Evolutionary conservation across 2,888 invertebrate species (phyloP).

Genomic region (Blastobasis lacticolella): DNA sequence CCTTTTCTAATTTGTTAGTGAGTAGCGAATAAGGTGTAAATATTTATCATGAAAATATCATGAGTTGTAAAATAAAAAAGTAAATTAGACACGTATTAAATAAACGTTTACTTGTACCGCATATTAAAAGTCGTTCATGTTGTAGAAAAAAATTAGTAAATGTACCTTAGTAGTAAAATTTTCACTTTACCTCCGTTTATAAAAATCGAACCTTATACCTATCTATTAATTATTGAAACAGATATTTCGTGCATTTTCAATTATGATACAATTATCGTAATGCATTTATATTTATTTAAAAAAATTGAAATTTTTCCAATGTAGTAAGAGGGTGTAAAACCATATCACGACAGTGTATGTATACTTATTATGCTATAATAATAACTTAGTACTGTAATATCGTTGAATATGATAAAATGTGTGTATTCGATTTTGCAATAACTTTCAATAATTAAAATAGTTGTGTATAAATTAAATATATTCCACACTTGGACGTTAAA

Average conservation of each 20-base stretch:
- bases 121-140: constrained; percentile 56
- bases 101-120: constrained; percentile 54
- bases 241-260: constrained; percentile 26
- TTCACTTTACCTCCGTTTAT: constrained; percentile 25
- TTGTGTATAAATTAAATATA: too few species aligned
- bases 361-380: constrained; percentile 34
- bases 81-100: constrained; percentile 40
- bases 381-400: constrained; percentile 38
- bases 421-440: constrained; percentile 44
- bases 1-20: constrained; percentile 23
- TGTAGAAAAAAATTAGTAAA: constrained; percentile 59
- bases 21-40: constrained; percentile 46
- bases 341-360: constrained; percentile 65
- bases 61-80: constrained; percentile 49
- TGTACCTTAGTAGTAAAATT: constrained; percentile 43
- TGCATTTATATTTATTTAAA: constrained; percentile 6
- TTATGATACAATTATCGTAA: background rate
- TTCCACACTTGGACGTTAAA: too few species aligned
- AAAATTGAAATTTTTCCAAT: background rate
- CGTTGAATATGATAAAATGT: constrained; percentile 44
- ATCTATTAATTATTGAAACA: constrained; percentile 3
- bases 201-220: constrained; percentile 8
- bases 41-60: constrained; percentile 52
- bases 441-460: constrained; percentile 11
- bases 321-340: constrained; percentile 41